Conservation (phyloP, 2,113 vertebrate species). For the Grammomys dolichurus region DNA sequence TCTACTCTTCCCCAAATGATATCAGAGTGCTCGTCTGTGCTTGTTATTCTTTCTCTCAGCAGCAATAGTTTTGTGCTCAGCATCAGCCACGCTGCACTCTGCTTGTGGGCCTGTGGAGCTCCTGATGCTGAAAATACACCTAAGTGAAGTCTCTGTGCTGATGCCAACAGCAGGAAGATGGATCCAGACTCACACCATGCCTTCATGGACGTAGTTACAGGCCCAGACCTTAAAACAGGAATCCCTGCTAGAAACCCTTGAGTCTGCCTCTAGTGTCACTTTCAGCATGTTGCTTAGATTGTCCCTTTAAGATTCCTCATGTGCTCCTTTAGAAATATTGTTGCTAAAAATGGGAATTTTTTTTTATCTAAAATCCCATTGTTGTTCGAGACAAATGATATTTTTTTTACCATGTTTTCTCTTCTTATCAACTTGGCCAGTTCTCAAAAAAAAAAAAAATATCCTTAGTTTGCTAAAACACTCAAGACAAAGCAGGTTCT, state of each 20-base stretch:
- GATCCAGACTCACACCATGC: background rate
- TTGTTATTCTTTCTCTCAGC: constrained; percentile 20
- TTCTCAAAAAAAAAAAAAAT: background rate
- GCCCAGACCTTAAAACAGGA: background rate
- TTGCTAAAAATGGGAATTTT: background rate
- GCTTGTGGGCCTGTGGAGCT: fast-evolving
- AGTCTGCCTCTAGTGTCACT: background rate
- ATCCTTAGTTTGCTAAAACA: background rate
- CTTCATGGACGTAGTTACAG: background rate
- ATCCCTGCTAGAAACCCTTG: background rate
- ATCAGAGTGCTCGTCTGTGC: background rate
- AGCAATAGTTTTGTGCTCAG: background rate
- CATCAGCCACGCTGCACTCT: background rate
- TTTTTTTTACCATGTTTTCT: background rate
- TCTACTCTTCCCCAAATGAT: constrained; percentile 36
- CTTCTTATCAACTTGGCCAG: background rate
- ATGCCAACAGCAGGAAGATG: background rate
- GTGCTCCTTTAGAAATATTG: background rate
- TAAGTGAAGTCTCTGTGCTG: background rate
- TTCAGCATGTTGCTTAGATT: background rate
- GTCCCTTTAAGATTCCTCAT: background rate
- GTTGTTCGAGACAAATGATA: background rate
- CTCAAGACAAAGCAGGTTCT: background rate
- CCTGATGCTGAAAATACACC: background rate
- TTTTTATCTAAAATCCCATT: background rate